phyloP scores from a whole-genome alignment of 2,888 invertebrate species.

The Polydrusus pterygomalis region DNA sequence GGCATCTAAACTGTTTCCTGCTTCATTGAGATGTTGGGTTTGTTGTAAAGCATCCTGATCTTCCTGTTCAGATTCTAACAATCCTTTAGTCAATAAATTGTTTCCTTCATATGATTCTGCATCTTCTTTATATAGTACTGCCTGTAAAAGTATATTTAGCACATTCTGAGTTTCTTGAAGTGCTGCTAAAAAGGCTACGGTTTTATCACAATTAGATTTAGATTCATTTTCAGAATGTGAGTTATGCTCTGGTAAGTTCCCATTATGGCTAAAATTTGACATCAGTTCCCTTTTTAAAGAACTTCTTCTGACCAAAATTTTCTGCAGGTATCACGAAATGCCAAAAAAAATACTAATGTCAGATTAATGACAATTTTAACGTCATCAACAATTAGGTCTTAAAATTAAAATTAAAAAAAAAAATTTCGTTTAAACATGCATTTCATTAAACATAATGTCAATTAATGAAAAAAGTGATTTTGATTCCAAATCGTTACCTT shows the following conservation, averaged over 20 bases:
- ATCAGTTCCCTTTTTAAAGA: slow-evolving; percentile 3
- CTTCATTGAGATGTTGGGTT: not conserved
- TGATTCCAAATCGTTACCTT: not conserved
- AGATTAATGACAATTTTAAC: not conserved
- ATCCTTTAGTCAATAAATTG: not conserved
- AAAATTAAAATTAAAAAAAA: slow-evolving; percentile 17
- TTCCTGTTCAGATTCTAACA: not conserved
- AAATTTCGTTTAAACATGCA: slow-evolving; percentile 26
- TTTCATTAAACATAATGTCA: slow-evolving; percentile 38
- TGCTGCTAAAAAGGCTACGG: slow-evolving; percentile 22
- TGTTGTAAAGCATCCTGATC: not conserved
- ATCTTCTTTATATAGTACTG: not conserved
- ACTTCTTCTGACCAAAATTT: slow-evolving; percentile 12
- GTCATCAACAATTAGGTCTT: not conserved
- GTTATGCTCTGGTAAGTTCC: not conserved
- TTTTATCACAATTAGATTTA: not conserved
- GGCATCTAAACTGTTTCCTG: not conserved
- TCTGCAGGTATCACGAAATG: not conserved
- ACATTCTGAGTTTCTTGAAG: slow-evolving; percentile 26
- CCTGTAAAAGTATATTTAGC: slow-evolving; percentile 13
- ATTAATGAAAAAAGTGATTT: not conserved
- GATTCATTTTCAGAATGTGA: slow-evolving; percentile 8
- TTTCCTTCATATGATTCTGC: not conserved
- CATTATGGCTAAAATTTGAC: slow-evolving; percentile 21
- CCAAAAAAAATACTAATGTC: slow-evolving; percentile 1